Evolutionary conservation across 2,797 vertebrate genomes (phyloP).

Genomic region (Labroides dimidiatus): DNA sequence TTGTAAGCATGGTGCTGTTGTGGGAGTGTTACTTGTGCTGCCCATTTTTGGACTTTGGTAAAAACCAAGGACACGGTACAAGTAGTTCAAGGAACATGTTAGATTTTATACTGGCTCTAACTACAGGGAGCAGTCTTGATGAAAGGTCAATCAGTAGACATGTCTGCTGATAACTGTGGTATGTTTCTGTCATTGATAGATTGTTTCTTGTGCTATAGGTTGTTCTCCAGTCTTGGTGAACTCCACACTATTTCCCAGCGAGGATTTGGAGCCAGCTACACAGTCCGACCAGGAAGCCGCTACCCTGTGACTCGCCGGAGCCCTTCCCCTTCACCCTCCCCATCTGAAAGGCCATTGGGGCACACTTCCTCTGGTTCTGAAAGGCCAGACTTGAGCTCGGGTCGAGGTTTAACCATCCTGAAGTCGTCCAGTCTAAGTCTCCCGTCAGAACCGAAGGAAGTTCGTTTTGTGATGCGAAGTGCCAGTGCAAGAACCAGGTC

Average conservation of each 20-base stretch:
- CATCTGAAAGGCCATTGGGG: slow-evolving; percentile 89
- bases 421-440: slow-evolving; percentile 98
- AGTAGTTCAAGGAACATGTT: too few species aligned
- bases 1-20: background rate
- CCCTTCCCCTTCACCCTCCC: slow-evolving; percentile 93
- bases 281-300: slow-evolving; percentile 93
- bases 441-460: slow-evolving; percentile 97
- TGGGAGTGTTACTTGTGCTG: background rate
- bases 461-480: slow-evolving; percentile 96
- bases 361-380: slow-evolving; percentile 73
- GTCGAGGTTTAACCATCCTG: slow-evolving; percentile 90
- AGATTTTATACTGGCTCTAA: too few species aligned
- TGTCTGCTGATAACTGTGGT: background rate
- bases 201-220: slow-evolving; percentile 84
- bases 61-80: background rate
- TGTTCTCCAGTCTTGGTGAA: slow-evolving; percentile 98
- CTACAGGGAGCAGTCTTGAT: background rate
- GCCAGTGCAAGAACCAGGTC: slow-evolving; percentile 95
- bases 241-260: slow-evolving; percentile 98
- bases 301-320: slow-evolving; percentile 95
- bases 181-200: background rate
- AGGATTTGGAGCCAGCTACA: slow-evolving; percentile 93
- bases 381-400: slow-evolving; percentile 75
- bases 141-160: background rate
- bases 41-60: background rate